Evolutionary conservation across 2,113 vertebrate species (phyloP).

Genomic region (Echinops telfairi): DNA sequence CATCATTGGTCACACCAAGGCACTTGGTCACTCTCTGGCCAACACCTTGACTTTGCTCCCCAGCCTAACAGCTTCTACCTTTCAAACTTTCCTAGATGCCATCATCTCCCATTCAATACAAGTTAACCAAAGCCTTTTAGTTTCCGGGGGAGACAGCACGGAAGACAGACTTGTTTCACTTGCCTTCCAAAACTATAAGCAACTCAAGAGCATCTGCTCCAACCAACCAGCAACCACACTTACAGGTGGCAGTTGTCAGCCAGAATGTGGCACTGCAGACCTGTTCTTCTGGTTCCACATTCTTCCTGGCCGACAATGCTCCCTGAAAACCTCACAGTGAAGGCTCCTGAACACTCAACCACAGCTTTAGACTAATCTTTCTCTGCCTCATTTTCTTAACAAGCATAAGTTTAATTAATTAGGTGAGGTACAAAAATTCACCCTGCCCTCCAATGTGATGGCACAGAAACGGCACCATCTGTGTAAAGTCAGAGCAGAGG

Average conservation of each 20-base stretch:
- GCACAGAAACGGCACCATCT: background rate
- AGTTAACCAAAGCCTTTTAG: background rate
- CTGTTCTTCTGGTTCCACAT: conserved; percentile 60
- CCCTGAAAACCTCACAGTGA: background rate
- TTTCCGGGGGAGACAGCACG: background rate
- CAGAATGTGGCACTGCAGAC: conserved; percentile 31
- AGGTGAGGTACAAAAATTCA: background rate
- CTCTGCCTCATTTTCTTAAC: conserved; percentile 47
- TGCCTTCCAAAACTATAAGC: background rate
- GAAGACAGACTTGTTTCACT: background rate
- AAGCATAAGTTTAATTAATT: conserved; percentile 57
- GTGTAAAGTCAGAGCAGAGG: background rate
- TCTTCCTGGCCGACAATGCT: conserved; percentile 19
- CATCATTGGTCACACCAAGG: background rate
- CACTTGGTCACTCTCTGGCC: background rate
- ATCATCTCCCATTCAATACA: background rate
- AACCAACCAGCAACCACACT: background rate
- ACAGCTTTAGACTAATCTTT: background rate
- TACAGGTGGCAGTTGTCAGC: background rate
- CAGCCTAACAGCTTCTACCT: background rate
- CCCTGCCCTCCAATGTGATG: background rate
- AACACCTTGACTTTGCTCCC: background rate
- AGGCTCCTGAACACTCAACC: conserved; percentile 28
- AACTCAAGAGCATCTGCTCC: conserved; percentile 38
- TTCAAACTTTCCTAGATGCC: background rate